A percentile compares a stretch with the other conserved stretches of the same genome.
phyloP scores from a whole-genome alignment of 1,140 invertebrate species.

The Drosophila chauvacae region DNA sequence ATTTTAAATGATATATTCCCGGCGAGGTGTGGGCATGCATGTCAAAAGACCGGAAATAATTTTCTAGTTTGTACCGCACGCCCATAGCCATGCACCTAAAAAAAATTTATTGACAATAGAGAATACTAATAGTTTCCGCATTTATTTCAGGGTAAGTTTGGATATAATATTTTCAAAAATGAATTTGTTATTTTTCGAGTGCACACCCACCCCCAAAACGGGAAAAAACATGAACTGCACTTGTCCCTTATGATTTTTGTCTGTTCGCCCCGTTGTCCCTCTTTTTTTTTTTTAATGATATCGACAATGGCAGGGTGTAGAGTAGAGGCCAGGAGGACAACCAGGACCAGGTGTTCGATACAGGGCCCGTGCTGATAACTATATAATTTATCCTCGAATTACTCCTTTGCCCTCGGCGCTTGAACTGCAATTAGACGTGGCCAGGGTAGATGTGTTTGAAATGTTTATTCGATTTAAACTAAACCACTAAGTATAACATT shows the following conservation, averaged over 20 bases:
- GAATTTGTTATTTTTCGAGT: slow-evolving; percentile 10
- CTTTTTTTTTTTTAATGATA: slow-evolving; percentile 71
- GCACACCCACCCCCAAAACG: slow-evolving; percentile 53
- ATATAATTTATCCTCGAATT: slow-evolving; percentile 65
- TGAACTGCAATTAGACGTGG: slow-evolving; percentile 64
- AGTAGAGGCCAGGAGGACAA: slow-evolving; percentile 42
- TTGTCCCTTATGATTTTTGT: slow-evolving; percentile 62
- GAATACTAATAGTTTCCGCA: not conserved
- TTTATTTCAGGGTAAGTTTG: not conserved
- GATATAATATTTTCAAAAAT: not conserved
- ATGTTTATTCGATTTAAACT: slow-evolving; percentile 77
- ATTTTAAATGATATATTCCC: slow-evolving; percentile 43
- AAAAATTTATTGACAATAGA: not conserved
- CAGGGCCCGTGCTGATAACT: slow-evolving; percentile 65
- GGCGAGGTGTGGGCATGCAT: slow-evolving; percentile 54
- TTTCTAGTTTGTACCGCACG: slow-evolving; percentile 63
- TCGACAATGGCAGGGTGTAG: slow-evolving; percentile 39
- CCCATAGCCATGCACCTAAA: slow-evolving; percentile 4
- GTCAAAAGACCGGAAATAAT: slow-evolving; percentile 82
- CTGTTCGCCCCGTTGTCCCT: slow-evolving; percentile 20
- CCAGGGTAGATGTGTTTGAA: slow-evolving; percentile 43
- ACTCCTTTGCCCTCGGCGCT: slow-evolving; percentile 53
- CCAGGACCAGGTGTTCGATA: slow-evolving; percentile 80
- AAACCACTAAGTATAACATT: slow-evolving; percentile 78
- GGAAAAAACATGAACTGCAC: slow-evolving; percentile 50